Base-by-base conservation (phyloP, 2,113 vertebrate genomes). In the Brachyistius frenatus region DNA sequence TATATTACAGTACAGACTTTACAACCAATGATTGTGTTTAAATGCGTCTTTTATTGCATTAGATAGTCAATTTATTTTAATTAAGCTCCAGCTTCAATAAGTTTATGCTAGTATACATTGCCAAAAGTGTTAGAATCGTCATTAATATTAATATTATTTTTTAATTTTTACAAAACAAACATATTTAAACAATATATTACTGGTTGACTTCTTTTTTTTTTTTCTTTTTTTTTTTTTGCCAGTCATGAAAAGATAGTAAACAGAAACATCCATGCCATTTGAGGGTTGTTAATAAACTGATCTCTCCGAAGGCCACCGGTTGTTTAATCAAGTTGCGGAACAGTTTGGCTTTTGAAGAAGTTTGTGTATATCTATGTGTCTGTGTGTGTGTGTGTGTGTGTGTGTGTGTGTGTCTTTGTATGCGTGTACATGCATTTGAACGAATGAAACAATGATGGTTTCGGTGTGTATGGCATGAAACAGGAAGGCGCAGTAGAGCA, bases 1-100 rank as follows among this genome's bases (percentile, higher is more conserved):
- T 94, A 94, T 93, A 90, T 94, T 94, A 94, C 90, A 94, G 80
- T 94, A 94, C 93, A 95, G 93, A 94, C 92, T 94, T 94, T 94
- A 95, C 93, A 94, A 94, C 92, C 90, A 88, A 76, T 85, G 66
- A 83, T 89, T 85, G 81, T 90, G 91, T 94, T 92, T 91, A 88
- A 93, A 93, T 94, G 93, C 91, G 82, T 92, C 50, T 92, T 94
- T 94, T 94, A 94, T 94, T 95, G 91, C 87, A 90, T 93, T 89
- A 82, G 75, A 90, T 88, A 90, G 75, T 94, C 86, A 93, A 84
- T 85, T 91, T 82, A 69, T 82, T 87, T 89, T 74, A 54, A 81
- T 81, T 85, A 80, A 93, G 88, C 80, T 86, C 87, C 91, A 92
- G 81, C 93, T 92, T 92, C 84, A 89, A 87, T 89, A 89, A 57